Conservation (phyloP, 2,888 invertebrate genomes). For the Strigamia transsilvanica region DNA sequence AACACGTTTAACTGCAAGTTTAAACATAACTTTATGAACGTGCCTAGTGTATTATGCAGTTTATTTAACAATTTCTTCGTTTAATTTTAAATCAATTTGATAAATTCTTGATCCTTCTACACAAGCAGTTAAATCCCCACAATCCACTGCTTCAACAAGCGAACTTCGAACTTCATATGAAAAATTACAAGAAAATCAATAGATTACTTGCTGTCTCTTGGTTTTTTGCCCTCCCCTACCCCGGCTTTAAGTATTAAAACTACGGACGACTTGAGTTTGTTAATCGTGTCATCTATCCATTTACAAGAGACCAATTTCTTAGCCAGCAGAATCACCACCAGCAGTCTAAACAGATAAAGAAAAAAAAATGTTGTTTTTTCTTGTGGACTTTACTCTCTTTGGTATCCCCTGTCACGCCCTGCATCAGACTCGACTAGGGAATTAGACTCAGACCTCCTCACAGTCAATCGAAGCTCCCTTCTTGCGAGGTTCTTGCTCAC, state of each 20-base stretch:
- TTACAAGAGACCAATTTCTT: conserved; percentile 26
- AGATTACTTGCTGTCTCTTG: neutral
- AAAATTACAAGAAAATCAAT: conserved; percentile 20
- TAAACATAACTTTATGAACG: no score
- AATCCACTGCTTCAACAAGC: neutral
- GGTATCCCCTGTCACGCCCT: conserved; percentile 30
- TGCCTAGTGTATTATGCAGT: no score
- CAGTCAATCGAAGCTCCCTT: conserved; percentile 30
- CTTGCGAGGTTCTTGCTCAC: conserved; percentile 28
- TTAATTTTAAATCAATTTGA: no score
- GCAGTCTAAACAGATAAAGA: conserved; percentile 25
- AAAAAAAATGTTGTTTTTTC: conserved; percentile 27
- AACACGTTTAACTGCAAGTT: no score
- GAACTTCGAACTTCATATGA: neutral
- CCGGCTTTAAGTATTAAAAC: conserved; percentile 26
- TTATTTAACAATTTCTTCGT: no score
- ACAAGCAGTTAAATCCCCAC: neutral
- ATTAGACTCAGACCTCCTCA: conserved; percentile 26
- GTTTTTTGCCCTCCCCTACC: neutral
- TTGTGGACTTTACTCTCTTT: conserved; percentile 21
- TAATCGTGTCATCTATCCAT: conserved; percentile 30
- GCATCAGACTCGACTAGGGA: conserved; percentile 18
- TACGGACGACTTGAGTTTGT: conserved; percentile 6
- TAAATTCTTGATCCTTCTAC: neutral
- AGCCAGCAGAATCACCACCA: conserved; percentile 26